Base-by-base conservation (phyloP, 2,888 invertebrate species). In the Philhelius pedissequus region DNA sequence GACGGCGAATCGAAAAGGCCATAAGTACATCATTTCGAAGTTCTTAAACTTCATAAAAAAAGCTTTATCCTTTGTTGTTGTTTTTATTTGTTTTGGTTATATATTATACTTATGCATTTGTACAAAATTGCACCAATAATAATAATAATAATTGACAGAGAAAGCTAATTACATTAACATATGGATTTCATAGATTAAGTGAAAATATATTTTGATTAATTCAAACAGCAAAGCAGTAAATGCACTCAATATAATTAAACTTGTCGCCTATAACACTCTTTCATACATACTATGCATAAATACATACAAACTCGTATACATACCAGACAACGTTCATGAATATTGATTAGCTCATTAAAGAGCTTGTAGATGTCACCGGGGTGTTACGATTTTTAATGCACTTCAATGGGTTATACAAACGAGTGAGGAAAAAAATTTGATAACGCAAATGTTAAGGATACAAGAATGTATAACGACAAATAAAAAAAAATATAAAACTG, bases 301-400 rank as follows among this genome's bases (percentile, higher is more conserved):
- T 25, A 25, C 25, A 25, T 25, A 25, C 25, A 5, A 4, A 25
- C 25, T n/a, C n/a, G n/a, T n/a, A n/a, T 25, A 20, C 2, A 18
- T 13, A 25, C 27, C 66, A 64, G 64, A 15, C 79, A 73, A 74
- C 68, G 54, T 52, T 43, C 60, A 75, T 84, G 84, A 80, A 84
- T 84, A 84, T 80, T 84, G 84, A 84, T 80, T 84, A 84, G 75
- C 84, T 80, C 80, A 84, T 84, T 76, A 80, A 70, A 78, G 78
- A 54, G 50, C 27, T 38, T 64, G 64, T 22, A 32, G 40, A 66
- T 78, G 70, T 75, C 64, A 66, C 30, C 48, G 78, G 69, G 78
- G 83, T 74, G 79, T 75, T 75, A 69, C 32, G 64, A 48, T 30
- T 60, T 75, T 83, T 83, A 83, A 83, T 83, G 58, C 70, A 83